Evolutionary conservation across 2,888 invertebrate genomes (phyloP).

Genomic region (Sinodicranocentrus sp.): DNA sequence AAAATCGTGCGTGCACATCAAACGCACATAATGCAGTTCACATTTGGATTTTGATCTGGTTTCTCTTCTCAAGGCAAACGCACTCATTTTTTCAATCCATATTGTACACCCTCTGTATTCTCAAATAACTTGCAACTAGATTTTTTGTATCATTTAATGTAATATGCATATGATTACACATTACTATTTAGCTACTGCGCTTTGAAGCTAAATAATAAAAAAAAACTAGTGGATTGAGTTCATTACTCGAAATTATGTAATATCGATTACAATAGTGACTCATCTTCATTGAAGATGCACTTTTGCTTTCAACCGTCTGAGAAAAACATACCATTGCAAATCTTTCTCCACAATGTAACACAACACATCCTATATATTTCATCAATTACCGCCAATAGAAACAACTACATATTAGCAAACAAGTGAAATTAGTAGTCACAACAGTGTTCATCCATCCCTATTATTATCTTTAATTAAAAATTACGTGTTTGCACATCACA

Average conservation of each 20-base stretch:
- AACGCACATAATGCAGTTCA: too few species aligned
- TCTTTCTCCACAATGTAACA: background rate
- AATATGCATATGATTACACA: background rate
- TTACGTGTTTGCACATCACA: slow-evolving; percentile 45
- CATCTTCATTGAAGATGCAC: slow-evolving; percentile 5
- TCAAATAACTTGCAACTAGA: background rate
- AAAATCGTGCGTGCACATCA: background rate
- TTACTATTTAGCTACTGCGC: background rate
- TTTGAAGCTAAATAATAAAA: too few species aligned
- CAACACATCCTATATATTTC: background rate
- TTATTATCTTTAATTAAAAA: slow-evolving; percentile 43
- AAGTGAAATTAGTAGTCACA: background rate
- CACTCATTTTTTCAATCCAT: too few species aligned
- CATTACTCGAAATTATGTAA: background rate
- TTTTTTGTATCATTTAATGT: background rate
- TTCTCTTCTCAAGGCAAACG: background rate
- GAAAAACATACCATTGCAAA: too few species aligned
- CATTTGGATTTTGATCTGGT: background rate
- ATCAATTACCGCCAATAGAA: background rate
- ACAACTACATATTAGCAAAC: background rate
- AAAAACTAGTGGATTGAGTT: too few species aligned
- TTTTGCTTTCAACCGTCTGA: too few species aligned
- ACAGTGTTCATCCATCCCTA: background rate
- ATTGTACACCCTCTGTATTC: too few species aligned
- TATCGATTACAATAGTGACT: background rate